Evolutionary conservation across 2,113 vertebrate genomes (phyloP).

Genomic region (Acinonyx jubatus): DNA sequence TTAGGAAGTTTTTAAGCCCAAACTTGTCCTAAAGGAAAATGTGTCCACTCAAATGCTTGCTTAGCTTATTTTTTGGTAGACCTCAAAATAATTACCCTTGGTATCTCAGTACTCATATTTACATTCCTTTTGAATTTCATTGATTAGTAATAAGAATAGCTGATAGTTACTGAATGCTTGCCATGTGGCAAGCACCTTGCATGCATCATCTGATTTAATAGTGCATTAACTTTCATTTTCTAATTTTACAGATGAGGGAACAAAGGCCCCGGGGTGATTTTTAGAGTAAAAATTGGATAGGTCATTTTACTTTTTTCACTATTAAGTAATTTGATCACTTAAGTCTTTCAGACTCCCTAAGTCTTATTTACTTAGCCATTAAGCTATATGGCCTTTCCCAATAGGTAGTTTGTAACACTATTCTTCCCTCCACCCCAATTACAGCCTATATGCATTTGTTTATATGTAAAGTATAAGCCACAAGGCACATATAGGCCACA

Average conservation of each 20-base stretch:
- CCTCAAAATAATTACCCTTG: background rate
- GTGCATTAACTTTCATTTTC: background rate
- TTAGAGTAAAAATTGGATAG: background rate
- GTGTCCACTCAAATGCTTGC: background rate
- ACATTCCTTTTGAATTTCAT: background rate
- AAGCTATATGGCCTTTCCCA: background rate
- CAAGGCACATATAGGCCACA: background rate
- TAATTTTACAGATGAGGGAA: background rate
- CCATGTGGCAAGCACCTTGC: background rate
- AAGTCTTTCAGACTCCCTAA: background rate
- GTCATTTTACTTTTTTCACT: background rate
- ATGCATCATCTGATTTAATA: background rate
- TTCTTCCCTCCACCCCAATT: background rate
- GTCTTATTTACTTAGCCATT: background rate
- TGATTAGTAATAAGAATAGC: background rate
- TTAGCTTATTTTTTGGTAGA: background rate
- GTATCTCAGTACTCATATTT: background rate
- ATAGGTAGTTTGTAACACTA: background rate
- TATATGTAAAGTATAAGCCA: background rate
- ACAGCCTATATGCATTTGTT: background rate
- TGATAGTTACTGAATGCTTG: conserved; percentile 30
- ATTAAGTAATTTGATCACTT: background rate
- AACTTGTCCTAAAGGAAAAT: conserved; percentile 15
- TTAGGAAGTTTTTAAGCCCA: background rate
- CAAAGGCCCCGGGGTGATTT: background rate